phyloP scores from a whole-genome alignment of 2,888 invertebrate species.

The Cristatella mucedo region DNA sequence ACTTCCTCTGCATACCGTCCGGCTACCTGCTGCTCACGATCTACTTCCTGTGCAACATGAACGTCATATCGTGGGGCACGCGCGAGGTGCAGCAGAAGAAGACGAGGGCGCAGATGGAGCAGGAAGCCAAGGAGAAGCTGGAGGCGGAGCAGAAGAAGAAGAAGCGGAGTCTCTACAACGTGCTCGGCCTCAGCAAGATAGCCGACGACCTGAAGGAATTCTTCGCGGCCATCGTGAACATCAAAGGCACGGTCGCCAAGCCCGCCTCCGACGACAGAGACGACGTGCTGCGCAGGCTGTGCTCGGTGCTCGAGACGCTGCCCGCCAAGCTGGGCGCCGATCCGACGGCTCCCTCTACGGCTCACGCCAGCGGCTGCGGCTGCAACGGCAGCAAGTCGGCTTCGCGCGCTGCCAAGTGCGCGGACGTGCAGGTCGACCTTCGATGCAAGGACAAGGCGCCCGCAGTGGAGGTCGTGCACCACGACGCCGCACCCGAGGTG shows the following conservation, averaged over 20 bases:
- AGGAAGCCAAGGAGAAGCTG: conserved; percentile 61
- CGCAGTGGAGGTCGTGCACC: neutral
- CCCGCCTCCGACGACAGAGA: neutral
- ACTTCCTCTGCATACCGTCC: conserved; percentile 78
- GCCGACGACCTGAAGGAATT: conserved; percentile 20
- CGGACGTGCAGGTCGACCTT: no score
- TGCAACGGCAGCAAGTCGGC: neutral
- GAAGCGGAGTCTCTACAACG: conserved; percentile 50
- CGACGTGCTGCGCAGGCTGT: conserved; percentile 1
- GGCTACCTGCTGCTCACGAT: conserved; percentile 83
- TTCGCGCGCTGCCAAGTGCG: no score
- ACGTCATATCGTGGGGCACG: conserved; percentile 86
- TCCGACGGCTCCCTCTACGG: neutral
- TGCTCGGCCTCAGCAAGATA: conserved; percentile 19
- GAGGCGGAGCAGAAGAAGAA: conserved; percentile 61
- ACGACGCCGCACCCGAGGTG: neutral
- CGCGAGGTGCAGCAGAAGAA: conserved; percentile 50
- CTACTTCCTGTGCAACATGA: conserved; percentile 78
- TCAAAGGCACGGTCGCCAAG: conserved; percentile 13
- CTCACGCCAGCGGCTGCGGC: no score
- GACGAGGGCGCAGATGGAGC: conserved; percentile 45
- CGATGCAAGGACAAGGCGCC: conserved; percentile 14
- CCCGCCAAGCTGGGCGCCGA: neutral
- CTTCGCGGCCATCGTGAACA: conserved; percentile 19
- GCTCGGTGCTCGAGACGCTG: conserved; percentile 4